Percentiles rank a stretch among this genome's conserved stretches.
Conservation (phyloP, 2,888 invertebrate species). For the Tetheella fluctuosa region DNA sequence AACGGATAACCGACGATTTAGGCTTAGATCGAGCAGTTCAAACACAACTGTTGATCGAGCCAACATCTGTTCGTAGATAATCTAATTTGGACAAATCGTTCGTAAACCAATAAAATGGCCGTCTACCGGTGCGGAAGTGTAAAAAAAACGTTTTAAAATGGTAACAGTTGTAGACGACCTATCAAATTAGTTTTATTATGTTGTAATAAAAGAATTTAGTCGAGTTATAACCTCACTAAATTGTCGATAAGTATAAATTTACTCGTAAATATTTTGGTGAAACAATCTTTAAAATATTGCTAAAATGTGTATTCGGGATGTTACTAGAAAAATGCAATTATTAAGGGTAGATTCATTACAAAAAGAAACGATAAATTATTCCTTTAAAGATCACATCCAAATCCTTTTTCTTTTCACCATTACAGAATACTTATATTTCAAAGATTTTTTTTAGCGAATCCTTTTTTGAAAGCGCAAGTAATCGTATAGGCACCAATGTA, state of each 20-base stretch:
- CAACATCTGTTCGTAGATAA: slow-evolving; percentile 63
- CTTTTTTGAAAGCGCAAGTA: too few species aligned
- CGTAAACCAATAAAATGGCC: slow-evolving; percentile 63
- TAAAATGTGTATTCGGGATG: too few species aligned
- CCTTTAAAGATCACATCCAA: too few species aligned
- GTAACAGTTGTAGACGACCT: slow-evolving; percentile 39
- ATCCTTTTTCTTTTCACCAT: too few species aligned
- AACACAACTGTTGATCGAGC: slow-evolving; percentile 44
- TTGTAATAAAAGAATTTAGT: slow-evolving; percentile 20
- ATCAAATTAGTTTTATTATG: slow-evolving; percentile 21
- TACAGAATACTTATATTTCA: too few species aligned
- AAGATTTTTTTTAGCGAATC: too few species aligned
- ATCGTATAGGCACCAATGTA: too few species aligned
- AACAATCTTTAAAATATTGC: too few species aligned
- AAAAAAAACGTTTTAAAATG: slow-evolving; percentile 40
- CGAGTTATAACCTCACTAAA: slow-evolving; percentile 11
- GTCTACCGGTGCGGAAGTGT: slow-evolving; percentile 37
- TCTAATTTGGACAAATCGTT: slow-evolving; percentile 76
- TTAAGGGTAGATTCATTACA: too few species aligned
- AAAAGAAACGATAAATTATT: too few species aligned
- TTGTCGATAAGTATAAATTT: neutral
- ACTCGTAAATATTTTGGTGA: too few species aligned
- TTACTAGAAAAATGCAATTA: too few species aligned
- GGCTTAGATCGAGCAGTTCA: slow-evolving; percentile 11
- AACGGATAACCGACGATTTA: neutral